phyloP scores from a whole-genome alignment of 2,797 vertebrate genomes.

The Xerus rutilus region DNA sequence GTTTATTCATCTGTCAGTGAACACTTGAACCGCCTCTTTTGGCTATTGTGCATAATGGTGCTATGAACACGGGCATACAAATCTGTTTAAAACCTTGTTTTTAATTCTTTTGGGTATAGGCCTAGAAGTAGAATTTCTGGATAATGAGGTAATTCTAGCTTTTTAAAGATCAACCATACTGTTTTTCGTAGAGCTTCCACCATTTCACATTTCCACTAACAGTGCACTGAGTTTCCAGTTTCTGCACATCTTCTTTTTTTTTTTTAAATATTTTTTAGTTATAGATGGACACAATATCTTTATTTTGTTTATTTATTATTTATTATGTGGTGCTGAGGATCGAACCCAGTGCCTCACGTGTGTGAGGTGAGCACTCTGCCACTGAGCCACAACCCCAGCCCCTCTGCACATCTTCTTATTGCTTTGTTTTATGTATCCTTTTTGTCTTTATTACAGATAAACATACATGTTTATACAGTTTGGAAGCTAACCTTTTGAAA shows the following conservation, averaged over 20 bases:
- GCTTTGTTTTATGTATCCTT: background rate
- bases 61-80: background rate
- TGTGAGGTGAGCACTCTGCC: too few species aligned
- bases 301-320: too few species aligned
- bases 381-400: too few species aligned
- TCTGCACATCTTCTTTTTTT: background rate
- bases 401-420: background rate
- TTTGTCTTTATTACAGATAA: background rate
- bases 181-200: background rate
- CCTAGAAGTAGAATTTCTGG: background rate
- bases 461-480: background rate
- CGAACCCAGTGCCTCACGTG: too few species aligned
- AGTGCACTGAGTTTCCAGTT: background rate
- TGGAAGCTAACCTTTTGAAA: slow-evolving; percentile 26
- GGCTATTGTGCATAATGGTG: background rate
- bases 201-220: background rate
- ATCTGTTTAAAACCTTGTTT: background rate
- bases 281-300: too few species aligned
- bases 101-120: background rate
- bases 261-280: too few species aligned
- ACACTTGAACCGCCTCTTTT: background rate
- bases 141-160: background rate
- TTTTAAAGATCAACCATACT: background rate
- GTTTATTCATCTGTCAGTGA: background rate
- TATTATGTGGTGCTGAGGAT: too few species aligned